These are phyloP conservation scores for Anticlea derivata DNA, from an alignment of 2,888 invertebrate species.

Conservation along the genomic window DNA sequence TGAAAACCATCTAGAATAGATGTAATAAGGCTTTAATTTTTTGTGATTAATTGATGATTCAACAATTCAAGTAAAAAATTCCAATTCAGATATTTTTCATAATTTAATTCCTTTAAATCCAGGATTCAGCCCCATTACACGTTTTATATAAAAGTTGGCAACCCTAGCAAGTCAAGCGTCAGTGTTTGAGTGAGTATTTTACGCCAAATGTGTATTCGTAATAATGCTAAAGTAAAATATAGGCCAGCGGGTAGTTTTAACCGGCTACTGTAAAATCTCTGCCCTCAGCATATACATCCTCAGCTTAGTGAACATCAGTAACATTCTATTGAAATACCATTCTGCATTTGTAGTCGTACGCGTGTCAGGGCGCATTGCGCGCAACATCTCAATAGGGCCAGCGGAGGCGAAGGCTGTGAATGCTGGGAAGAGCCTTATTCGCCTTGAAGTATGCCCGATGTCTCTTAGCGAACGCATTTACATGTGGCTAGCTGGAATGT, in stretches of 20 bases:
- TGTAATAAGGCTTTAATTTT: too few species aligned
- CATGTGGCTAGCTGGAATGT: conserved; percentile 40
- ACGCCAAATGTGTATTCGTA: too few species aligned
- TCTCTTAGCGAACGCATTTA: conserved; percentile 54
- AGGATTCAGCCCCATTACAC: too few species aligned
- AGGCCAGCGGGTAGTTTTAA: not conserved
- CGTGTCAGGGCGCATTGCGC: conserved; percentile 56
- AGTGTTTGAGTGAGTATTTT: too few species aligned
- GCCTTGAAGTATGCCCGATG: conserved; percentile 56
- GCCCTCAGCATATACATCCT: conserved; percentile 20
- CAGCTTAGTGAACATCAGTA: conserved; percentile 51
- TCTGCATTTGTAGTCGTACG: conserved; percentile 48
- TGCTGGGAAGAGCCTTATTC: conserved; percentile 63
- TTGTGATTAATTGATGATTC: too few species aligned
- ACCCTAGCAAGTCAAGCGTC: too few species aligned
- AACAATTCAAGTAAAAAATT: too few species aligned
- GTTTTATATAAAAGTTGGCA: too few species aligned
- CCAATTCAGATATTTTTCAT: too few species aligned
- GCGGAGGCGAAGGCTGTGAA: conserved; percentile 34
- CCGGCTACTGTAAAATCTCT: not conserved
- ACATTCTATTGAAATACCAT: conserved; percentile 67
- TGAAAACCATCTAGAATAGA: too few species aligned
- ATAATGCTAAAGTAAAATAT: not conserved
- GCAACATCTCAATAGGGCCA: conserved; percentile 74
- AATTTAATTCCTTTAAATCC: too few species aligned